These are phyloP conservation scores for Allobates femoralis DNA, from an alignment of 2,797 vertebrate genomes.

Conservation along the genomic window DNA sequence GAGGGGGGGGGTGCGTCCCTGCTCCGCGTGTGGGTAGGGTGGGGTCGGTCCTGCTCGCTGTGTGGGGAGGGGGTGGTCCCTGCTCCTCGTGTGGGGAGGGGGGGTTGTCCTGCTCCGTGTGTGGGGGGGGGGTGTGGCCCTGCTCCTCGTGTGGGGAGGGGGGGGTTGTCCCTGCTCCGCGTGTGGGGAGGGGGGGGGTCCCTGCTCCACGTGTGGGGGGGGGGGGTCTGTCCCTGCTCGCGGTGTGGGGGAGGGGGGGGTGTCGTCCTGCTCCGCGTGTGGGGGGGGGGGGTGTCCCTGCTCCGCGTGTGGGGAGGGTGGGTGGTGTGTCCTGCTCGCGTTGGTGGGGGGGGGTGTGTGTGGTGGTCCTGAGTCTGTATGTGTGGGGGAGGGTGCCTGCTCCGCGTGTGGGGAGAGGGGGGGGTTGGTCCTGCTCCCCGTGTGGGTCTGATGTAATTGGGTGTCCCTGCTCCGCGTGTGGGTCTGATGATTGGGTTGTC, in stretches of 20 bases:
- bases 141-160: no score
- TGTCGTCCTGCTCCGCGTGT: no score
- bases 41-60: background rate
- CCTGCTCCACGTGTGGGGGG: no score
- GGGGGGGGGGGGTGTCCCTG: background rate
- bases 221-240: no score
- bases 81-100: no score
- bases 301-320: background rate
- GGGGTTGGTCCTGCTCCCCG: no score
- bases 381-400: background rate
- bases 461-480: background rate
- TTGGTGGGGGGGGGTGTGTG: no score
- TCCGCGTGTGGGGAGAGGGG: background rate
- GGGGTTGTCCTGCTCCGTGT: no score
- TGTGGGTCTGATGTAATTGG: no score
- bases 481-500: accelerated
- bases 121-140: background rate
- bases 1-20: background rate
- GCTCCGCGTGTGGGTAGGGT: background rate
- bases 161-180: no score
- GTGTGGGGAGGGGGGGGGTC: background rate
- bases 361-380: background rate
- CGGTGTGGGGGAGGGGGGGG: background rate
- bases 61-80: no score
- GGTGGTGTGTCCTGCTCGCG: no score